Percentiles rank a stretch among this genome's conserved stretches.
Conservation (phyloP, 2,113 vertebrate genomes). For the Cheilinus undulatus region DNA sequence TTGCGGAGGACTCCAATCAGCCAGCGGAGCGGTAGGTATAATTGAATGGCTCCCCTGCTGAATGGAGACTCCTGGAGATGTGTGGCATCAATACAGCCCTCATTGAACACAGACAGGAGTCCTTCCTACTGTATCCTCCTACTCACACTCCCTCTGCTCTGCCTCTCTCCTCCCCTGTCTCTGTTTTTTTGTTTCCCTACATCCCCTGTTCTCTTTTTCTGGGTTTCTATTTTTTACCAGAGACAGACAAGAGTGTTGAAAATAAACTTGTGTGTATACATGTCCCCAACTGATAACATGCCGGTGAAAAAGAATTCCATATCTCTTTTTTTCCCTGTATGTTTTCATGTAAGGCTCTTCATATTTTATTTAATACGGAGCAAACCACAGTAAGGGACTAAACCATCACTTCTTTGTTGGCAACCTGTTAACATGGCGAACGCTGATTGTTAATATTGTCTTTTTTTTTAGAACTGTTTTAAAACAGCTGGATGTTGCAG, state of each 20-base stretch:
- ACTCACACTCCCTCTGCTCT: slow-evolving; percentile 17
- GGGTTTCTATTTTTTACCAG: background rate
- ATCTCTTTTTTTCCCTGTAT: background rate
- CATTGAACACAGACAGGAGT: slow-evolving; percentile 55
- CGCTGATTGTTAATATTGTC: too few relatives aligned
- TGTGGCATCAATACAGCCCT: slow-evolving; percentile 65
- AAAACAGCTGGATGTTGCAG: too few relatives aligned
- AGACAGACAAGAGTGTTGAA: slow-evolving; percentile 13
- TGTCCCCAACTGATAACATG: background rate
- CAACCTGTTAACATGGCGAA: too few relatives aligned
- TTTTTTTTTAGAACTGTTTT: too few relatives aligned
- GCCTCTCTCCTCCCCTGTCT: background rate
- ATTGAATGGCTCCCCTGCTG: slow-evolving; percentile 69
- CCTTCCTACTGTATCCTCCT: slow-evolving; percentile 37
- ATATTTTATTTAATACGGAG: too few relatives aligned
- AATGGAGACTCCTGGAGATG: slow-evolving; percentile 65
- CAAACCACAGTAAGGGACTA: too few relatives aligned
- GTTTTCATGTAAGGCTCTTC: too few relatives aligned
- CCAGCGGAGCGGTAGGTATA: slow-evolving; percentile 51
- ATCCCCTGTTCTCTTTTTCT: background rate
- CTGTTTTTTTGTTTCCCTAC: slow-evolving; percentile 1
- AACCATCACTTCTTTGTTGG: background rate
- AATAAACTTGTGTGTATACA: background rate
- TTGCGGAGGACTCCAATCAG: slow-evolving; percentile 71
- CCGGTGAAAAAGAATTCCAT: slow-evolving; percentile 9